A percentile compares a stretch with the other conserved stretches of the same genome.
phyloP scores from a whole-genome alignment of 2,888 invertebrate species.

The Oasisia sp. region DNA sequence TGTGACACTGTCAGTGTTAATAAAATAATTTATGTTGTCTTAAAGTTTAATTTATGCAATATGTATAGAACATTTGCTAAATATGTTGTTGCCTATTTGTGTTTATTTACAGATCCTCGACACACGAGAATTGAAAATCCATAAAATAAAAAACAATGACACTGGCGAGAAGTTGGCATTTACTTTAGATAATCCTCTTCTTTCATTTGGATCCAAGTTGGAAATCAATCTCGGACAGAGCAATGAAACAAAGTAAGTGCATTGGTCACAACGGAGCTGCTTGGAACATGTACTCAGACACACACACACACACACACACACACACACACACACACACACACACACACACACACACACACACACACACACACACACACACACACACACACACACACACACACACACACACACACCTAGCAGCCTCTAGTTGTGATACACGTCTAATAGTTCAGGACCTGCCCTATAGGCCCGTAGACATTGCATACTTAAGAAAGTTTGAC shows the following conservation, averaged over 20 bases:
- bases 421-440: too few relatives aligned
- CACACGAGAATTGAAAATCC: slow-evolving; percentile 76
- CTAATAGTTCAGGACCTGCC: too few relatives aligned
- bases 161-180: slow-evolving; percentile 72
- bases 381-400: too few relatives aligned
- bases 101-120: slow-evolving; percentile 76
- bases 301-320: not conserved
- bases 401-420: too few relatives aligned
- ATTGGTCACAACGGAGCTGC: not conserved
- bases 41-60: slow-evolving; percentile 17
- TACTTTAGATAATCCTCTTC: slow-evolving; percentile 72
- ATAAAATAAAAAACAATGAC: slow-evolving; percentile 70
- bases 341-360: too few relatives aligned
- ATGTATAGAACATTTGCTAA: not conserved
- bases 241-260: slow-evolving; percentile 20
- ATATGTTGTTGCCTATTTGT: slow-evolving; percentile 31
- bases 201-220: slow-evolving; percentile 73
- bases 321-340: too few relatives aligned
- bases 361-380: not conserved
- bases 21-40: slow-evolving; percentile 14
- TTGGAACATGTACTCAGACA: not conserved
- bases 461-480: too few relatives aligned
- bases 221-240: slow-evolving; percentile 34
- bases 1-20: not conserved
- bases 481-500: too few relatives aligned